Conservation (phyloP, 23 tunicate species). For the Corella eumyota region DNA sequence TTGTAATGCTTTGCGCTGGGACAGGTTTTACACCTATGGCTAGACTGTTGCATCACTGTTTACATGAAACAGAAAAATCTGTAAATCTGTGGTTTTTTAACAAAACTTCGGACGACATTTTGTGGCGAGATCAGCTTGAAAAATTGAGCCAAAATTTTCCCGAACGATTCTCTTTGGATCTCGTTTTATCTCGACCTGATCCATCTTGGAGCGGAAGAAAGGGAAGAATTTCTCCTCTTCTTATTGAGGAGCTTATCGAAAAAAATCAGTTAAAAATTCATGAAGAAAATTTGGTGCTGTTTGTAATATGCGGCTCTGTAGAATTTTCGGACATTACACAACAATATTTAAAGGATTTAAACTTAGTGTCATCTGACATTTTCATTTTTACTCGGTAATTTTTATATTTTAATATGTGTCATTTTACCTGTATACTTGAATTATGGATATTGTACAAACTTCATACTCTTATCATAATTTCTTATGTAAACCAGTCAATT, state of each 20-base stretch:
- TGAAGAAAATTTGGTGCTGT: too few species aligned
- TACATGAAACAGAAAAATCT: conserved; percentile 9
- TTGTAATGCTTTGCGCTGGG: conserved; percentile 60
- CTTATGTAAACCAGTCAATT: too few species aligned
- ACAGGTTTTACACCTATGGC: conserved; percentile 93
- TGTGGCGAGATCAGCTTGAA: conserved; percentile 45
- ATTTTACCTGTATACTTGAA: too few species aligned
- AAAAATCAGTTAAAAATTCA: too few species aligned
- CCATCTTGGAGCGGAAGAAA: conserved; percentile 47
- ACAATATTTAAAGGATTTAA: too few species aligned
- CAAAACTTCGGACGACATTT: conserved; percentile 40
- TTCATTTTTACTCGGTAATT: too few species aligned
- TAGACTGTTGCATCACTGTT: conserved; percentile 21
- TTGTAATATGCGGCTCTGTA: too few species aligned
- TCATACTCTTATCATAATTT: too few species aligned
- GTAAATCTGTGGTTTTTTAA: conserved; percentile 49
- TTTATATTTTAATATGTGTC: too few species aligned
- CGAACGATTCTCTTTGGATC: conserved; percentile 21
- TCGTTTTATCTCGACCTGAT: conserved; percentile 47
- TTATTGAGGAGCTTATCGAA: conserved; percentile 1
- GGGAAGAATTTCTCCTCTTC: conserved; percentile 32
- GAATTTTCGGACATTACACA: too few species aligned
- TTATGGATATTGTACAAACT: too few species aligned
- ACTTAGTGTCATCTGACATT: too few species aligned
- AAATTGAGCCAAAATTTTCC: conserved; percentile 5